phyloP scores from a whole-genome alignment of 2,888 invertebrate species.

The Pocota personata region DNA sequence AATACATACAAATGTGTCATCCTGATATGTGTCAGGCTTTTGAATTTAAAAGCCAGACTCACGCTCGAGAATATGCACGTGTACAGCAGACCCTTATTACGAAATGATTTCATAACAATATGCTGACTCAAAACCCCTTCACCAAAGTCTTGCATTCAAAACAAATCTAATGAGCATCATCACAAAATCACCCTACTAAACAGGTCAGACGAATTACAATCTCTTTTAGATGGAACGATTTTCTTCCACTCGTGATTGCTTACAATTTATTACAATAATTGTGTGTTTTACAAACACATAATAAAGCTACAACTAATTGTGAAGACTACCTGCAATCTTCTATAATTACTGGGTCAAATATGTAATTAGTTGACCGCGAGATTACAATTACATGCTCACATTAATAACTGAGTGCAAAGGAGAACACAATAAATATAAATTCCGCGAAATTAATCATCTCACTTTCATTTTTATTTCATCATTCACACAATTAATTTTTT shows the following conservation, averaged over 20 bases:
- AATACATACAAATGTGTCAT: too few species aligned
- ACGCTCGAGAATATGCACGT: too few species aligned
- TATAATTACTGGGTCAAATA: slow-evolving; percentile 20
- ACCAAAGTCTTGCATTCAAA: neutral
- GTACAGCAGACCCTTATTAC: too few species aligned
- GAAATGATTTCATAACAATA: too few species aligned
- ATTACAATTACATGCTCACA: neutral
- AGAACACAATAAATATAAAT: neutral
- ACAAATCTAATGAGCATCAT: neutral
- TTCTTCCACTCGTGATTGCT: neutral
- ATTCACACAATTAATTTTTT: neutral
- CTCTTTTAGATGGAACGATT: neutral
- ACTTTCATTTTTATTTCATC: slow-evolving; percentile 32
- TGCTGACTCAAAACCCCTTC: too few species aligned
- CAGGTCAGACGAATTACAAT: neutral
- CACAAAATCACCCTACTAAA: too few species aligned
- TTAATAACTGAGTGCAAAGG: neutral
- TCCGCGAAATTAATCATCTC: neutral
- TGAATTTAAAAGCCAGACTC: too few species aligned
- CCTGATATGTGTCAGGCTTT: too few species aligned
- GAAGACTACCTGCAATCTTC: neutral
- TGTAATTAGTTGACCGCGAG: neutral
- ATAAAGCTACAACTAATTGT: slow-evolving; percentile 6
- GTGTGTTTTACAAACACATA: slow-evolving; percentile 6
- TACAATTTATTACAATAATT: slow-evolving; percentile 7